A percentile compares a stretch with the other conserved stretches of the same genome.
phyloP scores from a whole-genome alignment of 2,797 vertebrate species.

The Borostomias antarcticus region DNA sequence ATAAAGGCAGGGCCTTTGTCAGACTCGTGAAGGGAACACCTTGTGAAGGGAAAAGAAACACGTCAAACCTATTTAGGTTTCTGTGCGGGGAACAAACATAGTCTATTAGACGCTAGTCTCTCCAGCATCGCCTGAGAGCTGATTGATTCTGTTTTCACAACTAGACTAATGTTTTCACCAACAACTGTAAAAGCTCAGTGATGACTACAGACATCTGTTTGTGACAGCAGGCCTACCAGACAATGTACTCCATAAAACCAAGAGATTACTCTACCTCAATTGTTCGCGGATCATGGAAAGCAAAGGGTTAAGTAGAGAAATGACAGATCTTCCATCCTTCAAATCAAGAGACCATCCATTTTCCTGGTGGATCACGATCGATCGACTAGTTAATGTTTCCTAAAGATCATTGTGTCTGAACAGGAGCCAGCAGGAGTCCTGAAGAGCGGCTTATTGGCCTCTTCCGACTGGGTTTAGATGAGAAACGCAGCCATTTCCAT shows the following conservation, averaged over 20 bases:
- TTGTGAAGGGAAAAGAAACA: not conserved
- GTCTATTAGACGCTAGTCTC: not conserved
- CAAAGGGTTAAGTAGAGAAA: slow-evolving; percentile 78
- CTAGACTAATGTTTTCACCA: not conserved
- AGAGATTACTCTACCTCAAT: slow-evolving; percentile 72
- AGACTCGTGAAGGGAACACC: not conserved
- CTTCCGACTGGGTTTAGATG: slow-evolving; percentile 68
- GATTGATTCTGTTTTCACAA: not conserved
- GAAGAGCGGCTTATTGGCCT: slow-evolving; percentile 44
- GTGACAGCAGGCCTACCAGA: no score
- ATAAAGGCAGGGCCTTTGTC: not conserved
- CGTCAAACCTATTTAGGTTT: not conserved
- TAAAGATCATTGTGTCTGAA: slow-evolving; percentile 8
- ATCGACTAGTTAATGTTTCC: slow-evolving; percentile 8
- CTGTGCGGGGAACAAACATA: no score
- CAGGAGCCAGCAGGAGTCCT: not conserved
- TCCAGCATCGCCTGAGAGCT: not conserved
- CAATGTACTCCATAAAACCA: not conserved
- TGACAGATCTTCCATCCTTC: slow-evolving; percentile 73
- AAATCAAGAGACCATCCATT: slow-evolving; percentile 64
- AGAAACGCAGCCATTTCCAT: slow-evolving; percentile 82
- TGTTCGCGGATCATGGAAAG: slow-evolving; percentile 68
- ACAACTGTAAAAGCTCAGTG: not conserved
- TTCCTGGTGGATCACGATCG: slow-evolving; percentile 32
- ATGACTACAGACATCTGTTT: no score